Conservation (phyloP, 2,888 invertebrate genomes). For the Anagyrus pseudococci region DNA sequence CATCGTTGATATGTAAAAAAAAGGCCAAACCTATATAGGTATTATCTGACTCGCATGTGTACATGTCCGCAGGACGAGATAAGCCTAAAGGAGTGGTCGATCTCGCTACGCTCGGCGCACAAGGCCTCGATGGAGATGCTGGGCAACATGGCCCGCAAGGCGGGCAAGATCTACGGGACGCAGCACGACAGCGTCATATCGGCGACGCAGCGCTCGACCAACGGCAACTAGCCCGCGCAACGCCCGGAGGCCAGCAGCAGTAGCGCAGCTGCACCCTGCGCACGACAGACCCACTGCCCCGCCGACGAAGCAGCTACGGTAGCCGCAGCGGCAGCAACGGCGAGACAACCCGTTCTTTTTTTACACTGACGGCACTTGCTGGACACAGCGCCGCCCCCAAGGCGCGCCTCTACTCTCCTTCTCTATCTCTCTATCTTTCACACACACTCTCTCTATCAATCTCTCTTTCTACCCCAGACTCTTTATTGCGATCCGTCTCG, state of each 20-base stretch:
- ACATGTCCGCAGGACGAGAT: constrained; percentile 82
- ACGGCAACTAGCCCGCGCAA: constrained; percentile 64
- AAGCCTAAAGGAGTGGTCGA: constrained; percentile 97
- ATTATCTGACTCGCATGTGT: too few species aligned
- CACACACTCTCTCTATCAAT: too few species aligned
- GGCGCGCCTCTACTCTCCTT: too few species aligned
- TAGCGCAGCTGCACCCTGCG: constrained; percentile 9
- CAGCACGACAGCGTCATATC: constrained; percentile 64
- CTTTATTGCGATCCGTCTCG: too few species aligned
- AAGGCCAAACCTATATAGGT: too few species aligned
- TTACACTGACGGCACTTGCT: neutral
- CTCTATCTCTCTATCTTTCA: too few species aligned
- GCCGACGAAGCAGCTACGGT: constrained; percentile 39
- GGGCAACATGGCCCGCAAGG: constrained; percentile 97
- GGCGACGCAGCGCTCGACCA: constrained; percentile 64
- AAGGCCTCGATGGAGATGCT: constrained; percentile 94
- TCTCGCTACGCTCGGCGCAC: constrained; percentile 93
- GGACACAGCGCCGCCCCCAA: too few species aligned
- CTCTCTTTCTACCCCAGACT: too few species aligned
- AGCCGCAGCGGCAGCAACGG: constrained; percentile 7
- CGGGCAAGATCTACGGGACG: constrained; percentile 98
- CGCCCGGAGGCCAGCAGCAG: too few species aligned
- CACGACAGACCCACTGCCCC: constrained; percentile 55
- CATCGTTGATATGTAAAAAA: too few species aligned
- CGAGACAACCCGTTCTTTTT: constrained; percentile 40